Evolutionary conservation across 30 jellyfish, hydroid and myxozoan species (phyloP).

Genomic region (Cassiopea xamachana): DNA sequence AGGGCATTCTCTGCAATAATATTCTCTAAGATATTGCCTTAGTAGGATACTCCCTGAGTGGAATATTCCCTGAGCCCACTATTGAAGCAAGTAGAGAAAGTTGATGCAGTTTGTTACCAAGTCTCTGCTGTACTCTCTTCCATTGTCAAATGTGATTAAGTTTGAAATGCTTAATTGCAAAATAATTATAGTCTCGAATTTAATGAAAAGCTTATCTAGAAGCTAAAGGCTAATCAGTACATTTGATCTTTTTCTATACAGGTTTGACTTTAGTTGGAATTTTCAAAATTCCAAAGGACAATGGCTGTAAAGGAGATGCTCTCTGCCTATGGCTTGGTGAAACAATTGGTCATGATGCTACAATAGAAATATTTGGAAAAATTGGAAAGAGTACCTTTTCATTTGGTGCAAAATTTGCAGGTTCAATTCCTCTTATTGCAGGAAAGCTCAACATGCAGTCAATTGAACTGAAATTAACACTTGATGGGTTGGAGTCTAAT

Average conservation of each 20-base stretch:
- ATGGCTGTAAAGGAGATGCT: slow-evolving; percentile 71
- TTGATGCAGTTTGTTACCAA: no score
- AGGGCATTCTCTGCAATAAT: not conserved
- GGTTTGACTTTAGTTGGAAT: slow-evolving; percentile 54
- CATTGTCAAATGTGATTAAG: no score
- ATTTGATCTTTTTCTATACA: not conserved
- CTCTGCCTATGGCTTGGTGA: slow-evolving; percentile 62
- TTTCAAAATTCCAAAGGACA: slow-evolving; percentile 65
- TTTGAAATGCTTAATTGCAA: not conserved
- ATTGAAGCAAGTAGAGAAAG: no score
- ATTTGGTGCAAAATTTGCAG: slow-evolving; percentile 50
- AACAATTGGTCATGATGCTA: slow-evolving; percentile 58
- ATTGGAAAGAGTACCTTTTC: slow-evolving; percentile 24
- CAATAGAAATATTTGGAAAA: slow-evolving; percentile 51
- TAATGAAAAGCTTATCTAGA: not conserved
- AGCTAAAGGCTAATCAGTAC: not conserved
- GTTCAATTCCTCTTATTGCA: slow-evolving; percentile 34
- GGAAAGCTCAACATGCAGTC: slow-evolving; percentile 39
- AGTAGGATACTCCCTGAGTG: no score
- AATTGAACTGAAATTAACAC: slow-evolving; percentile 8
- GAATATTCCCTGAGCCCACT: no score
- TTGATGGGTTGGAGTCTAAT: slow-evolving; percentile 59
- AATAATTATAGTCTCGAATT: not conserved
- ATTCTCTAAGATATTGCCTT: no score
- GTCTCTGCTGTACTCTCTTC: no score